These are phyloP conservation scores for Botrylloides violaceus DNA, from an alignment of 23 tunicate genomes.

Conservation along the genomic window DNA sequence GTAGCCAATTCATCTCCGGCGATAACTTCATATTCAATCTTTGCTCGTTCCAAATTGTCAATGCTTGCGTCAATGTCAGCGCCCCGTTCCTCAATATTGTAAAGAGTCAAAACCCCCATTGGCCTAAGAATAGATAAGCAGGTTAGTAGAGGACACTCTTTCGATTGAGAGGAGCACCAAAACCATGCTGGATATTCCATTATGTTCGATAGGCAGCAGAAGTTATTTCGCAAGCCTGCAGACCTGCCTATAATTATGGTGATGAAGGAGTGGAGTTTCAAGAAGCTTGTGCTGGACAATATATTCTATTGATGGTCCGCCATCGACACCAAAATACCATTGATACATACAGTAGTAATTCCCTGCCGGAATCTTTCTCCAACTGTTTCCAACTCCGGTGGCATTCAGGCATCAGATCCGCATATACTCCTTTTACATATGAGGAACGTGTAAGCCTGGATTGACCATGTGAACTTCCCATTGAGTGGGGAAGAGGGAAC, in stretches of 20 bases:
- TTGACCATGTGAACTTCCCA: slow-evolving; percentile 74
- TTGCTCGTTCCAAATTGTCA: neutral
- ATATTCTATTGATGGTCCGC: no score
- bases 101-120: neutral
- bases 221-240: no score
- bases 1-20: slow-evolving; percentile 2
- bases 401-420: slow-evolving; percentile 2
- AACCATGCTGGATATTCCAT: no score
- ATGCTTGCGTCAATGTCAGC: neutral
- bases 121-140: no score
- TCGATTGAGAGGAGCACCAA: no score
- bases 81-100: slow-evolving; percentile 2
- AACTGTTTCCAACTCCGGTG: slow-evolving; percentile 29
- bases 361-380: slow-evolving; percentile 11
- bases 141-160: no score
- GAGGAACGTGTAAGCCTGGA: slow-evolving; percentile 53
- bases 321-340: no score
- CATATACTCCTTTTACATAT: slow-evolving; percentile 5
- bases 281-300: no score
- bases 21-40: slow-evolving; percentile 11
- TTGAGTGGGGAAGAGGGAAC: slow-evolving; percentile 57
- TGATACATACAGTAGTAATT: slow-evolving; percentile 41
- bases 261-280: no score
- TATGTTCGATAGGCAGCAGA: no score
- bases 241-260: no score